phyloP scores from a whole-genome alignment of 1,140 invertebrate genomes.

The Drosophila nigromelanica region DNA sequence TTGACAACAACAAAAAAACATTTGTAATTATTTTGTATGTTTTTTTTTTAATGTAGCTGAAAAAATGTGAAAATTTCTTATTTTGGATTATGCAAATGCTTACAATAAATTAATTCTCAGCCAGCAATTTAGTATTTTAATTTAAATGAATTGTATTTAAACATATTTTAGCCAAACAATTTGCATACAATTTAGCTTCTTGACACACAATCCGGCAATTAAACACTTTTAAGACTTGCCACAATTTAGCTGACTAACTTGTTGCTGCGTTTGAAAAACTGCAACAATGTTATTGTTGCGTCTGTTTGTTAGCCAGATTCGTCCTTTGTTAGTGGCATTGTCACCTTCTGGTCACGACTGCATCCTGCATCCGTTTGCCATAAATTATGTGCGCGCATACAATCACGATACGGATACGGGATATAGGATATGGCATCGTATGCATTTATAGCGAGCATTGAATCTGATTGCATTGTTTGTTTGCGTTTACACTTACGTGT shows the following conservation, averaged over 20 bases:
- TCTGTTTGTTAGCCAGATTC: not conserved
- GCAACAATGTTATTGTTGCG: slow-evolving; percentile 3
- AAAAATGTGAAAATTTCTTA: too few relatives aligned
- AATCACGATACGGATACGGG: slow-evolving; percentile 16
- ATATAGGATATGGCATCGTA: slow-evolving; percentile 10
- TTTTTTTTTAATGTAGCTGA: too few relatives aligned
- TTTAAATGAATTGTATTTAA: too few relatives aligned
- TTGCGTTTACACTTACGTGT: slow-evolving; percentile 6
- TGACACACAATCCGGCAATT: not conserved
- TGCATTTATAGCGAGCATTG: slow-evolving; percentile 4
- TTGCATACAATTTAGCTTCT: not conserved
- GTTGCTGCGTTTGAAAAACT: slow-evolving; percentile 5
- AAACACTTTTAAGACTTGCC: not conserved
- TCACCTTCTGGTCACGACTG: slow-evolving; percentile 24
- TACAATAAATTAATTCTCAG: too few relatives aligned
- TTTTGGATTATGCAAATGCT: too few relatives aligned
- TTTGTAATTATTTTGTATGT: too few relatives aligned
- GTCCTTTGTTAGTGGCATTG: not conserved
- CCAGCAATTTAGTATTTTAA: too few relatives aligned
- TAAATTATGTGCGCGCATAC: slow-evolving; percentile 32
- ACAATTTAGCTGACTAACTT: slow-evolving; percentile 1
- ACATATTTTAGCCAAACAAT: too few relatives aligned
- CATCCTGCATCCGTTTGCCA: slow-evolving; percentile 15
- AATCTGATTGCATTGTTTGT: slow-evolving; percentile 17
- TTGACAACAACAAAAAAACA: too few relatives aligned